Evolutionary conservation across 64 coral and sea anemone species (phyloP), one percentile per base, ranked within the genome.

Genomic region (Pocillopora damicornis): DNA sequence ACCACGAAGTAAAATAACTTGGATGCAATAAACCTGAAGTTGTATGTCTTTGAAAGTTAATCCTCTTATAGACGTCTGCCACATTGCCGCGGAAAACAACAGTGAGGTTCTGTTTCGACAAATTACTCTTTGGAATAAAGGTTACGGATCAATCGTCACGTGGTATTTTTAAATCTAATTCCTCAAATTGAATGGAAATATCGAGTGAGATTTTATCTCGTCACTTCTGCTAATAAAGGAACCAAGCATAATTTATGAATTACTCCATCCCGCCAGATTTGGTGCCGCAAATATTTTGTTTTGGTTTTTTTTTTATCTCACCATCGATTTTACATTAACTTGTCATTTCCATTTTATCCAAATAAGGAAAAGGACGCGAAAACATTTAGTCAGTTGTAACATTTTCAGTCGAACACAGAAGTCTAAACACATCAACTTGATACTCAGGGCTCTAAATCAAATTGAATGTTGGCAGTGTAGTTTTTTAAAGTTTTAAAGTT

Each of bases 301-400:
- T 79, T 79, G 22, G 16, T 10, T 79, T 59, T 79, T 18, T 18
- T 22, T 67, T 42, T 10, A 67, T 67, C 20, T 34, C 17, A 11
- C 68, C 61, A 71, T 85, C 25, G 81, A 85, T 85, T 57, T 85
- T 42, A 34, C 61, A 67, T 83, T 71, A 71, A 25, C 67, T 10
- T 23, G 67, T 20, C 22, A 13, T 83, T 81, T 17, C 61, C 26
- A 72, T 58, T 72, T 51, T 72, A 18, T 23, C 38, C 81, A 85
- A 34, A 85, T 85, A 72, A 72, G 81, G 81, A 63, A 85, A 85
- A 85, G 45, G 12, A 58, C 36, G 42, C 22, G 15, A 67, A 63
- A 37, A 51, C 67, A 36, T 67, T 83, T 68, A 85, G 23, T 10
- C 38, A 66, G 51, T 23, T 56, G 62, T 45, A 58, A 83, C 51